Evolutionary conservation across 2,113 vertebrate genomes (phyloP), one percentile per base, ranked within the genome.

Genomic region (Pundamilia nyererei): DNA sequence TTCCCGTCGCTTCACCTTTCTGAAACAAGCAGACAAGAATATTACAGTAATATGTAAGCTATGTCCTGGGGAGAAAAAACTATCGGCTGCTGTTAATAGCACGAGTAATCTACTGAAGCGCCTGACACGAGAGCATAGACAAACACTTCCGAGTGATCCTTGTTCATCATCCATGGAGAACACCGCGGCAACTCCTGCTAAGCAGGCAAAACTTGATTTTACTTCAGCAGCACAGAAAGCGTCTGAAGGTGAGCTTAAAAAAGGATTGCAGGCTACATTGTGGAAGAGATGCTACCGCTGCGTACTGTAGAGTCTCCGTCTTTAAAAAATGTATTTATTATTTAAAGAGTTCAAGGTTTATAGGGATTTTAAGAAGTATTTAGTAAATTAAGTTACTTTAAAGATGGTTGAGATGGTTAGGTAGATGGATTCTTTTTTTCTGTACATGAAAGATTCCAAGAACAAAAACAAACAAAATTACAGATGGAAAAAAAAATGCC

Each of bases 181-280:
- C 49, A n/a, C 5, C 3, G 5, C 1, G 9, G 49, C 19, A 53
- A 53, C 49, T 53, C 49, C 49, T 53, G 49, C 49, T 53, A n/a
- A n/a, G 49, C 49, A 53, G 49, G 19, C 49, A 0, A 53, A 53
- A 53, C 19, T 0, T 53, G 51, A 53, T 53, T 53, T 53, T 21
- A 53, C 19, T 53, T 53, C 51, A 53, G 51, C 19, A 53, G 19
- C 19, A 21, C 51, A 53, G 51, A n/a, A 1, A 51, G 19, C 9
- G 9, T 51, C 19, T 51, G 51, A 53, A 53, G 9, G 51, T 53
- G 51, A 11, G 0, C 53, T 54, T 54, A 54, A 54, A 24, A 54
- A 24, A 4, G 12, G 3, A 54, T 24, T 21, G 10, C 6, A 24
- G 53, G 0, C 53, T 24, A 21, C 0, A 12, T 21, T 54, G 51